Conservation (phyloP, 1,140 invertebrate genomes). For the Riptortus pedestris region DNA sequence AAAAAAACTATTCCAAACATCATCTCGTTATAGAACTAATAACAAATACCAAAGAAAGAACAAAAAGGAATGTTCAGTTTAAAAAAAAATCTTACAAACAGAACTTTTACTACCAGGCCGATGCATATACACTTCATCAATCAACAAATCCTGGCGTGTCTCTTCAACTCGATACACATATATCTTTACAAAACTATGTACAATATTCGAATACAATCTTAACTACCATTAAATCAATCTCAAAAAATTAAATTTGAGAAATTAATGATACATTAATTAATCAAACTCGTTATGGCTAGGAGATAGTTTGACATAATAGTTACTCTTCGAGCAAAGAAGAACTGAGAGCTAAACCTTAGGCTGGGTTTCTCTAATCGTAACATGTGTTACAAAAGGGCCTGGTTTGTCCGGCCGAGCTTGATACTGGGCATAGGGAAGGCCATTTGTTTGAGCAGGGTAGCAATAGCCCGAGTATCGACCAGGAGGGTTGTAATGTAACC, state of each 20-base stretch:
- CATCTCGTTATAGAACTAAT: background rate
- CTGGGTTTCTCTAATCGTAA: slow-evolving; percentile 39
- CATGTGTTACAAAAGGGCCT: slow-evolving; percentile 48
- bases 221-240: background rate
- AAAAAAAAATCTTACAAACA: background rate
- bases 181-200: background rate
- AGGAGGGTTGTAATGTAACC: slow-evolving; percentile 2
- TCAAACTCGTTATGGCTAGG: background rate
- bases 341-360: background rate
- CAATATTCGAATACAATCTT: background rate
- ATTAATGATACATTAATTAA: background rate
- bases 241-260: background rate
- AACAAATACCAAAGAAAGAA: background rate
- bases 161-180: background rate
- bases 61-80: background rate
- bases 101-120: too few species aligned
- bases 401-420: slow-evolving; percentile 34
- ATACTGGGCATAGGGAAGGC: slow-evolving; percentile 30
- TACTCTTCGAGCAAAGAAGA: background rate
- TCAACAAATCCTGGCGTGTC: too few species aligned
- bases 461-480: slow-evolving; percentile 5
- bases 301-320: background rate
- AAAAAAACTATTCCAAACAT: background rate
- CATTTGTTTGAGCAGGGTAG: slow-evolving; percentile 30
- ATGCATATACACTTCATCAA: too few species aligned